Evolutionary conservation across 2,113 vertebrate genomes (phyloP).

Genomic region (Tyrannus savana): DNA sequence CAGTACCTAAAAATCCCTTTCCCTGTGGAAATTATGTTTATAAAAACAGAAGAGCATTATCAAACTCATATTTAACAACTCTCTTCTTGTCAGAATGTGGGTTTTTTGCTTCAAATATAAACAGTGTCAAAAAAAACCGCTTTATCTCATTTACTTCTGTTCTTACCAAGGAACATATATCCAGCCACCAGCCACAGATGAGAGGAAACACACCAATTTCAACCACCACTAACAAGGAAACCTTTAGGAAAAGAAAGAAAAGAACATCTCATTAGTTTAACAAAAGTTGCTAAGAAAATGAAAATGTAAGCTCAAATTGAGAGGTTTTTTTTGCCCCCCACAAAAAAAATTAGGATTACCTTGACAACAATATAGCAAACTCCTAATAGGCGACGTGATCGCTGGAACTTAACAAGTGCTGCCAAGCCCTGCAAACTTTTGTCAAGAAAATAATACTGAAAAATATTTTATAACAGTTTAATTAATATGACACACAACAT

Average conservation of each 20-base stretch:
- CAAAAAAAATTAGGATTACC: conserved; percentile 73
- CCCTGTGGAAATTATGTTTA: not conserved
- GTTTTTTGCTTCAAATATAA: not conserved
- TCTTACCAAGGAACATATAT: conserved; percentile 95
- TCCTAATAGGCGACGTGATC: conserved; percentile 89
- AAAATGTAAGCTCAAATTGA: not conserved
- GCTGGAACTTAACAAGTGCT: conserved; percentile 91
- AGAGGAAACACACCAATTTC: conserved; percentile 97
- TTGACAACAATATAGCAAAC: conserved; percentile 98
- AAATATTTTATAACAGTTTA: not conserved
- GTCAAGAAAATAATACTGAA: conserved; percentile 74
- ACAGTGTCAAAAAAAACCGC: not conserved
- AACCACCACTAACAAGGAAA: conserved; percentile 94
- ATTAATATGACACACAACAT: not conserved
- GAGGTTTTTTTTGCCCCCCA: not conserved
- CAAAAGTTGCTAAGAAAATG: not conserved
- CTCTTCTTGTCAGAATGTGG: not conserved
- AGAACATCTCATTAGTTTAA: not conserved
- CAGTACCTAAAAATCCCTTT: not conserved
- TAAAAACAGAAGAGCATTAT: not conserved
- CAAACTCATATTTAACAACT: not conserved
- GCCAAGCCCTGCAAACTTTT: conserved; percentile 82
- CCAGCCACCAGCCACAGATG: conserved; percentile 98
- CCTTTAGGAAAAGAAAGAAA: conserved; percentile 70
- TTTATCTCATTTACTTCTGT: not conserved